phyloP scores from a whole-genome alignment of 2,797 vertebrate species.

The Nyctalus aviator region DNA sequence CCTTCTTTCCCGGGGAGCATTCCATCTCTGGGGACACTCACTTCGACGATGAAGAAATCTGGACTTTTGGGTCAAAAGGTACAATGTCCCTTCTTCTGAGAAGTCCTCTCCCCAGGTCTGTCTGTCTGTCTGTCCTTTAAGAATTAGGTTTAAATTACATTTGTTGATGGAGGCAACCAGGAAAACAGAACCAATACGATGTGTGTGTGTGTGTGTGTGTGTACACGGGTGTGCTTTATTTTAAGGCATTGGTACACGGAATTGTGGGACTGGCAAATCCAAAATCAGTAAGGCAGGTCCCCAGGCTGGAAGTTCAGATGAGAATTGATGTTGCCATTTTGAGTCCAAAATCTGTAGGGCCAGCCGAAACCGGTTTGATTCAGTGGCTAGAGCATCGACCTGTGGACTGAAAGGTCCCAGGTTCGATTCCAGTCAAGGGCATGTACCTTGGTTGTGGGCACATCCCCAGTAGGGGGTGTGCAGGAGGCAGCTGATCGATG shows the following conservation, averaged over 20 bases:
- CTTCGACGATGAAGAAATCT: constrained; percentile 93
- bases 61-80: constrained; percentile 87
- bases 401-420: no score
- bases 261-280: background rate
- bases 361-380: background rate
- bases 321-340: background rate
- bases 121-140: background rate
- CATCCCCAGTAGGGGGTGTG: no score
- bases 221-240: background rate
- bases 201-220: background rate
- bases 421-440: no score
- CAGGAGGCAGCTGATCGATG: no score
- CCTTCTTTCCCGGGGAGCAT: constrained; percentile 92
- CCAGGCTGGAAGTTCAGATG: background rate
- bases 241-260: background rate
- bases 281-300: background rate
- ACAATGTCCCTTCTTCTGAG: constrained; percentile 33
- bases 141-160: background rate
- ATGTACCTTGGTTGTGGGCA: no score
- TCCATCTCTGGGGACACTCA: constrained; percentile 93
- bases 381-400: no score
- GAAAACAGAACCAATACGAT: background rate
- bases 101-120: background rate
- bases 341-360: background rate
- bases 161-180: background rate